Evolutionary conservation across 2,113 vertebrate species (phyloP).

Genomic region (Natator depressus): DNA sequence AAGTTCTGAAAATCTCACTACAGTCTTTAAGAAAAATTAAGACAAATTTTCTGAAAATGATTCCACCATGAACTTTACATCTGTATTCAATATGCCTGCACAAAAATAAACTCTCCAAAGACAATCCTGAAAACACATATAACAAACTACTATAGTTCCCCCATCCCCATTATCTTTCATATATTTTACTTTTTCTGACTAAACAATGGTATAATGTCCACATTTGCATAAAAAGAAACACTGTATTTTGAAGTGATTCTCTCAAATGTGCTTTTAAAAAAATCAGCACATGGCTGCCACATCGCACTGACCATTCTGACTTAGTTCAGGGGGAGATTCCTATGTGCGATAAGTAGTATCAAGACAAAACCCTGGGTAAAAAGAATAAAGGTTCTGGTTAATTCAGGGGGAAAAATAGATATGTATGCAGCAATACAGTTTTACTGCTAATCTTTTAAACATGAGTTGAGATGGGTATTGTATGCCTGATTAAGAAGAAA

Average conservation of each 20-base stretch:
- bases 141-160: background rate
- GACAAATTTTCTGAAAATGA: background rate
- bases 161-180: background rate
- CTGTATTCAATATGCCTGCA: background rate
- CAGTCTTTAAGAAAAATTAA: background rate
- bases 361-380: background rate
- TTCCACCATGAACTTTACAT: background rate
- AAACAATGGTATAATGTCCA: background rate
- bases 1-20: background rate
- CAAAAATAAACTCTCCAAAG: background rate
- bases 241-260: background rate
- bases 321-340: background rate
- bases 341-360: background rate
- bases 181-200: background rate
- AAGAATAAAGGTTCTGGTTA: background rate
- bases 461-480: background rate
- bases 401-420: background rate
- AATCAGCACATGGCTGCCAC: background rate
- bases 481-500: conserved; percentile 22
- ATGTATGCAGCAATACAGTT: background rate
- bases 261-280: background rate
- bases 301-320: background rate
- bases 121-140: background rate
- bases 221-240: background rate
- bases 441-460: background rate